Conservation (phyloP, 1,140 invertebrate genomes). For the Theocolax elegans region DNA sequence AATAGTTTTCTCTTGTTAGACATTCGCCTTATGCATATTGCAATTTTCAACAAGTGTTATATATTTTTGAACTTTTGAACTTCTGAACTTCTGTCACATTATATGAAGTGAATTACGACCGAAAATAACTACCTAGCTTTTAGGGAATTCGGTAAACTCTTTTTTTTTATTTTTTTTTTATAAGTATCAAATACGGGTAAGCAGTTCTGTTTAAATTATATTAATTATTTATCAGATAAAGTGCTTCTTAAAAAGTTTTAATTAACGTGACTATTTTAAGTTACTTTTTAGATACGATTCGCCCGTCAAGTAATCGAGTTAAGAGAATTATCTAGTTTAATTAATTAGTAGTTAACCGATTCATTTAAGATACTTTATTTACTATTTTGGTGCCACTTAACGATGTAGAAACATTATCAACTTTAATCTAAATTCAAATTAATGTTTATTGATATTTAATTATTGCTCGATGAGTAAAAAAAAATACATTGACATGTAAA, state of each 20-base stretch:
- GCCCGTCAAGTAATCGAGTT: background rate
- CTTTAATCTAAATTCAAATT: background rate
- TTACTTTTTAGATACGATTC: background rate
- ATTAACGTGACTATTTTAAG: conserved; percentile 5
- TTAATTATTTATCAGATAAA: background rate
- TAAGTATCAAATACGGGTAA: too few species aligned
- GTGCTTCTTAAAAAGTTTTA: background rate
- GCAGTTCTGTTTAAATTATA: too few species aligned
- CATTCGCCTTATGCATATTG: too few species aligned
- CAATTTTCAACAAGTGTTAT: too few species aligned
- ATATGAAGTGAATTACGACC: background rate
- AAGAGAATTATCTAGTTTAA: conserved; percentile 20
- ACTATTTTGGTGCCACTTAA: background rate
- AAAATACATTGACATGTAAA: too few species aligned
- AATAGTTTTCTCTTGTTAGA: too few species aligned
- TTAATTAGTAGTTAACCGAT: conserved; percentile 19
- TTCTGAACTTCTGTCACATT: background rate
- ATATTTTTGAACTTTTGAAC: conserved; percentile 18
- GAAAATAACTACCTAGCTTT: background rate
- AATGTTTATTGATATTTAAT: conserved; percentile 6
- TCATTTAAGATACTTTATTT: conserved; percentile 15
- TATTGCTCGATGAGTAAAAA: too few species aligned
- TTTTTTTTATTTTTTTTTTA: too few species aligned
- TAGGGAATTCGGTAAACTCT: too few species aligned
- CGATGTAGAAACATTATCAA: background rate